Evolutionary conservation across 2,797 vertebrate genomes (phyloP).

Genomic region (Schizothorax lantsangensis): DNA sequence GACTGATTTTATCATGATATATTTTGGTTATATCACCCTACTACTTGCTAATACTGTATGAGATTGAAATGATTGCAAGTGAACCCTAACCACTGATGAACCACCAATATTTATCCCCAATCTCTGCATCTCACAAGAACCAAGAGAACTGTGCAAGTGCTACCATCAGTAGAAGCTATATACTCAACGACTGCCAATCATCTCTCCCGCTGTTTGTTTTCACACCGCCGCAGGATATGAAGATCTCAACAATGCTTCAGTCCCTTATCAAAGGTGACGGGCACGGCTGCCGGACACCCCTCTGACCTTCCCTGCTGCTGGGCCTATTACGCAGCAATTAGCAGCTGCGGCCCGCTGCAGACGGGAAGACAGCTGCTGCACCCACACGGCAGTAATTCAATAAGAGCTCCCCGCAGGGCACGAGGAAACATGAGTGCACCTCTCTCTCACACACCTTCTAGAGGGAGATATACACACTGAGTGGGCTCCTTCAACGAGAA

Average conservation of each 20-base stretch:
- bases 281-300: constrained; percentile 76
- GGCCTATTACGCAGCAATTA: constrained; percentile 94
- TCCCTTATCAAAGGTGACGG: constrained; percentile 68
- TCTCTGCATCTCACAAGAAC: not conserved
- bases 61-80: not conserved
- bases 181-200: constrained; percentile 3
- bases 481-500: constrained; percentile 70
- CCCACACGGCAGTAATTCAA: constrained; percentile 91
- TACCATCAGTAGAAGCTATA: not conserved
- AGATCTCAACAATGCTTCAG: constrained; percentile 24
- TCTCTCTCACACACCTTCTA: constrained; percentile 55
- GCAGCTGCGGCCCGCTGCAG: constrained; percentile 82
- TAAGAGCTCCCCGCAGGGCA: constrained; percentile 78
- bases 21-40: not conserved
- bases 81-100: not conserved
- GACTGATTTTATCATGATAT: not conserved
- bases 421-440: constrained; percentile 80
- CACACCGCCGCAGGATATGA: not conserved
- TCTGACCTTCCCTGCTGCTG: constrained; percentile 90
- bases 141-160: not conserved
- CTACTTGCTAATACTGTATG: not conserved
- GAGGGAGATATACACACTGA: constrained; percentile 17
- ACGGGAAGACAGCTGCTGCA: constrained; percentile 89
- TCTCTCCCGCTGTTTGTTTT: constrained; percentile 31
- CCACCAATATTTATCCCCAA: constrained; percentile 5